Evolutionary conservation across 23 tunicate species (phyloP).

Genomic region (Pegea sp.): DNA sequence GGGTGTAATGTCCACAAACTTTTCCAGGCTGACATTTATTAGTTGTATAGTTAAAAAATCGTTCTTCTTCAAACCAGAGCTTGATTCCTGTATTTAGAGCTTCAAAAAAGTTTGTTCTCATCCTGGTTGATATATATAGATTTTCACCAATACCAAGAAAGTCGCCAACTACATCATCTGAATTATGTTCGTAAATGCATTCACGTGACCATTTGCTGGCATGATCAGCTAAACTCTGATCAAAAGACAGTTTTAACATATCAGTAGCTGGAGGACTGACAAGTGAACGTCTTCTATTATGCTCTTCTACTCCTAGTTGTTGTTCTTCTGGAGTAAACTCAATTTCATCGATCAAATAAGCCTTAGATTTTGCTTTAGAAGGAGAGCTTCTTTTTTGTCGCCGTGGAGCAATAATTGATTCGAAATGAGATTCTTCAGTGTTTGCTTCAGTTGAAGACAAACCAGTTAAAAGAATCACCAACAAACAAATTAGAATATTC

Average conservation of each 20-base stretch:
- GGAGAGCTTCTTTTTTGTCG: no score
- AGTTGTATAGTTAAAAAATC: conserved; percentile 10
- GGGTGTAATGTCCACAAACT: conserved; percentile 22
- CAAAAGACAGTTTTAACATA: conserved; percentile 7
- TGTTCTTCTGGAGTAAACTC: no score
- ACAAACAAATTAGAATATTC: no score
- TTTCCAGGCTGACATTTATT: conserved; percentile 4
- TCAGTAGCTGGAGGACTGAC: conserved; percentile 5
- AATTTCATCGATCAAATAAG: no score
- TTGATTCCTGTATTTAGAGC: conserved; percentile 5
- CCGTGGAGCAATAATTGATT: no score
- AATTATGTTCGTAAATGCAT: conserved; percentile 4
- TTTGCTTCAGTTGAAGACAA: no score
- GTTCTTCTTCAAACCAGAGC: conserved; percentile 18
- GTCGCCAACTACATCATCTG: neutral
- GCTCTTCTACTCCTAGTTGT: no score
- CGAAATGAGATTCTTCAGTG: no score
- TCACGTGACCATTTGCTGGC: conserved; percentile 4
- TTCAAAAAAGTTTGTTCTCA: no score
- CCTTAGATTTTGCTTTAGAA: no score
- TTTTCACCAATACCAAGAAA: conserved; percentile 13
- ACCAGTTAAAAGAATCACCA: no score
- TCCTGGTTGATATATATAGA: conserved; percentile 6
- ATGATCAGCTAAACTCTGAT: neutral
- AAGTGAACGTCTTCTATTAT: neutral